These are phyloP conservation scores for Diplodus sargus DNA, from an alignment of 2,797 vertebrate species.

Conservation along the genomic window DNA sequence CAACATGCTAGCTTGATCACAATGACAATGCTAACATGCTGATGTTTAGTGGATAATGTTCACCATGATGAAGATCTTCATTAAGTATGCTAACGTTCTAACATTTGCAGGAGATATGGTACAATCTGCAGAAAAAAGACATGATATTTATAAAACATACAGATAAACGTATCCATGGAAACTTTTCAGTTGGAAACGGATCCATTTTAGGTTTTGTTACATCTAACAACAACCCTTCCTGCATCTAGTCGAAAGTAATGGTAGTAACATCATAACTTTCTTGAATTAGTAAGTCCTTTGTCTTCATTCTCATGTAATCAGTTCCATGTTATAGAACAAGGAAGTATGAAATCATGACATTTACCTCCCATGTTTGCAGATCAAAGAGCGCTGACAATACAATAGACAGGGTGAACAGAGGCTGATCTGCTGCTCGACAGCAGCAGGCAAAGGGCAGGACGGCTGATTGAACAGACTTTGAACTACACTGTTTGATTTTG, in stretches of 20 bases:
- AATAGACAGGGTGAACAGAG: conserved; percentile 39
- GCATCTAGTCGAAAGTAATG: not conserved
- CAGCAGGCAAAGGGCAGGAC: conserved; percentile 51
- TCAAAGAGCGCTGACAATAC: conserved; percentile 53
- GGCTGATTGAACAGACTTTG: conserved; percentile 67
- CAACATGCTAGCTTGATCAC: not conserved
- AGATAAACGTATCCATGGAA: no score
- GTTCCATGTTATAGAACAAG: not conserved
- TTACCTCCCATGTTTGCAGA: conserved; percentile 36
- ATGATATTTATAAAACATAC: no score
- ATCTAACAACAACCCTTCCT: not conserved
- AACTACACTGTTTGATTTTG: conserved; percentile 65
- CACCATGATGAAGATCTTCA: not conserved
- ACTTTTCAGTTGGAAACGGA: not conserved
- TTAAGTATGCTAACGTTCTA: not conserved
- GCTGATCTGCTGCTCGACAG: conserved; percentile 21
- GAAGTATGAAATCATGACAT: conserved; percentile 1
- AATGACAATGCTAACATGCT: not conserved
- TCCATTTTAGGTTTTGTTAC: not conserved
- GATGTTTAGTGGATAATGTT: not conserved
- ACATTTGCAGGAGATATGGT: not conserved
- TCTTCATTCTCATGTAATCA: not conserved
- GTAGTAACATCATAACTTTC: not conserved
- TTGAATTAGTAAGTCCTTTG: not conserved
- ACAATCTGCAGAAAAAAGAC: no score